Evolutionary conservation across 2,888 invertebrate genomes (phyloP).

Genomic region (Steinernema hermaphroditum): DNA sequence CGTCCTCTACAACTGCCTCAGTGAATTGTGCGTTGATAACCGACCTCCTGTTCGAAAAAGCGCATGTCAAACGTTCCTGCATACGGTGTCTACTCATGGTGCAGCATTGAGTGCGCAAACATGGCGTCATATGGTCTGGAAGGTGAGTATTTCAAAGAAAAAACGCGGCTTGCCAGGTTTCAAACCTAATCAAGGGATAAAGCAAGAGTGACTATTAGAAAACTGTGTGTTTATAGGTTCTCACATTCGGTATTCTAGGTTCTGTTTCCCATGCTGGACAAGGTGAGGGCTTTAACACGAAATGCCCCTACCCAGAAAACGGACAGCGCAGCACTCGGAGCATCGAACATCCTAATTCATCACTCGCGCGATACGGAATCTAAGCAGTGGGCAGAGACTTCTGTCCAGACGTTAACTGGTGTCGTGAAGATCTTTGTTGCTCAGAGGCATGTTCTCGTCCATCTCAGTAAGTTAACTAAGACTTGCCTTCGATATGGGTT

Average conservation of each 20-base stretch:
- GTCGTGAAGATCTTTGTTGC: conserved; percentile 63
- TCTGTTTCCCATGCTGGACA: conserved; percentile 88
- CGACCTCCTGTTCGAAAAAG: conserved; percentile 89
- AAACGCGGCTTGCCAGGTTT: conserved; percentile 21
- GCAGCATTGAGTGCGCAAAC: conserved; percentile 82
- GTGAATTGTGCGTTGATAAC: conserved; percentile 83
- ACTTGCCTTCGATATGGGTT: neutral
- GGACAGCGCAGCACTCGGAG: conserved; percentile 71
- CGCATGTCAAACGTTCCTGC: conserved; percentile 82
- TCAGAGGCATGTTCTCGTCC: conserved; percentile 52
- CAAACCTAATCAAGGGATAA: no score
- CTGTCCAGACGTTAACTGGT: conserved; percentile 67
- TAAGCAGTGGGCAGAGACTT: conserved; percentile 82
- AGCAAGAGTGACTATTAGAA: no score
- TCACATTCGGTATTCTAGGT: conserved; percentile 74
- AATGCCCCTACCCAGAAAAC: conserved; percentile 69
- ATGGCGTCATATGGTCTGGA: conserved; percentile 92
- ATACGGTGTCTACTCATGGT: conserved; percentile 93
- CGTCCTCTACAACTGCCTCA: conserved; percentile 67
- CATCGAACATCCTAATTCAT: conserved; percentile 87
- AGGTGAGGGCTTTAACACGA: conserved; percentile 74
- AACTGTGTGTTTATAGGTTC: no score
- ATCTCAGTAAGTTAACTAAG: conserved; percentile 38
- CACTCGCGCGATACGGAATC: conserved; percentile 97
- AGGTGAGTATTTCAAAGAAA: conserved; percentile 69